Percentiles rank a stretch among this genome's conserved stretches.
Conservation (phyloP, 1,140 invertebrate genomes). For the Neoseiulus cucumeris region DNA sequence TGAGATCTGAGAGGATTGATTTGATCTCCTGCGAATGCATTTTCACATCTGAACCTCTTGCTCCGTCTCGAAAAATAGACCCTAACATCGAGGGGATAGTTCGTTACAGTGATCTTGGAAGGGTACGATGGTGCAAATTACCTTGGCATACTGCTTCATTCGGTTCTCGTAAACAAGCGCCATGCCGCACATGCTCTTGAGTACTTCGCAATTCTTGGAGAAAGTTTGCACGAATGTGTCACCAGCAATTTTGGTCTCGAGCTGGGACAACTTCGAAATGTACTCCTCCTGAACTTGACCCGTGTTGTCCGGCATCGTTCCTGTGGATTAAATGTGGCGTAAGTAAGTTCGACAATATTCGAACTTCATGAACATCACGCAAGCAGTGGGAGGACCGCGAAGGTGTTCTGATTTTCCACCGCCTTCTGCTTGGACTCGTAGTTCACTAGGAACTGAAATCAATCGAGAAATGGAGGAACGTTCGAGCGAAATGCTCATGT, state of each 20-base stretch:
- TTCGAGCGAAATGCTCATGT: too few species aligned
- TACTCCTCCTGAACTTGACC: conserved; percentile 9
- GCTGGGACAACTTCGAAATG: background rate
- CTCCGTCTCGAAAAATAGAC: too few species aligned
- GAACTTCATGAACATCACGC: too few species aligned
- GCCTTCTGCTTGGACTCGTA: too few species aligned
- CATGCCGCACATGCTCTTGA: conserved; percentile 6
- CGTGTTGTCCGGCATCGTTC: background rate
- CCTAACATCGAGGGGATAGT: background rate
- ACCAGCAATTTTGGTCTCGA: conserved; percentile 1
- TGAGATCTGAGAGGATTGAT: background rate
- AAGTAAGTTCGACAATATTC: too few species aligned
- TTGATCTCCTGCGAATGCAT: background rate
- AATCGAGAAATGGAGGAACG: too few species aligned
- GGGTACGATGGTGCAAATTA: background rate
- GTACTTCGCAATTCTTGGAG: background rate
- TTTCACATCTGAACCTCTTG: too few species aligned
- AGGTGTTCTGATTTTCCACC: too few species aligned
- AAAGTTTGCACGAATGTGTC: background rate
- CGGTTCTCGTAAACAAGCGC: conserved; percentile 1
- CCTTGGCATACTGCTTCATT: conserved; percentile 1
- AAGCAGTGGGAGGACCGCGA: too few species aligned
- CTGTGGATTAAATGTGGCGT: background rate
- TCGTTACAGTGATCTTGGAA: background rate
- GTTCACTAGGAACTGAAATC: too few species aligned